Conservation (phyloP, 2,888 invertebrate genomes). For the Drosophila prostipennis region DNA sequence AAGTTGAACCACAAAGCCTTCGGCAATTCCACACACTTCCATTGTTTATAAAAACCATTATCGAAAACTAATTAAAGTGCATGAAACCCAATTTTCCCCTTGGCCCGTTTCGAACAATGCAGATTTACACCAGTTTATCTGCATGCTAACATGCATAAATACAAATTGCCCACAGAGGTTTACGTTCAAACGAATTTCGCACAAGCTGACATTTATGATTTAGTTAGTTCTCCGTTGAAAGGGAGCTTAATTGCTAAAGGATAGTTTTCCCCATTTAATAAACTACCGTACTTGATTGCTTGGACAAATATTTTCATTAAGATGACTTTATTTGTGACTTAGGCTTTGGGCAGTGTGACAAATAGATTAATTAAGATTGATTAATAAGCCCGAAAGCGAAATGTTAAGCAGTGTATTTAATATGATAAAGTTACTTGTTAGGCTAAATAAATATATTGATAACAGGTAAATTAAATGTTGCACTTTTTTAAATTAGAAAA, state of each 20-base stretch:
- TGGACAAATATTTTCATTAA: background rate
- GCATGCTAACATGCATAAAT: slow-evolving; percentile 8
- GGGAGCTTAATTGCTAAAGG: background rate
- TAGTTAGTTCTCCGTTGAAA: background rate
- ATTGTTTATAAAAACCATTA: slow-evolving; percentile 29
- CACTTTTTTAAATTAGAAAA: too few relatives aligned
- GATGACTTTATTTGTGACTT: background rate
- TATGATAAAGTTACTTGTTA: background rate
- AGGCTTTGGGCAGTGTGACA: background rate
- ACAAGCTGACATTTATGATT: slow-evolving; percentile 2
- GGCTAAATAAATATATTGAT: too few relatives aligned
- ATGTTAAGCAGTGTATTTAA: background rate
- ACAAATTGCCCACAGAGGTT: slow-evolving; percentile 11
- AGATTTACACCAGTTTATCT: slow-evolving; percentile 11
- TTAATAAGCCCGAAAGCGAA: background rate
- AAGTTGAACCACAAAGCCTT: slow-evolving; percentile 86
- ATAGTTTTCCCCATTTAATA: background rate
- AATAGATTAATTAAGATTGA: background rate
- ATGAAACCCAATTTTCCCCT: slow-evolving; percentile 36
- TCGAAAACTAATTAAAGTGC: slow-evolving; percentile 57
- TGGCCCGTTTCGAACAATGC: slow-evolving; percentile 3
- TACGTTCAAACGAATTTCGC: background rate
- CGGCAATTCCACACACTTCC: slow-evolving; percentile 1
- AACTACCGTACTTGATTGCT: background rate
- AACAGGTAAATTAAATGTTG: too few relatives aligned